Percentiles rank a stretch among this genome's conserved stretches.
phyloP scores from a whole-genome alignment of 1,140 invertebrate genomes.

The Streblospio benedicti region DNA sequence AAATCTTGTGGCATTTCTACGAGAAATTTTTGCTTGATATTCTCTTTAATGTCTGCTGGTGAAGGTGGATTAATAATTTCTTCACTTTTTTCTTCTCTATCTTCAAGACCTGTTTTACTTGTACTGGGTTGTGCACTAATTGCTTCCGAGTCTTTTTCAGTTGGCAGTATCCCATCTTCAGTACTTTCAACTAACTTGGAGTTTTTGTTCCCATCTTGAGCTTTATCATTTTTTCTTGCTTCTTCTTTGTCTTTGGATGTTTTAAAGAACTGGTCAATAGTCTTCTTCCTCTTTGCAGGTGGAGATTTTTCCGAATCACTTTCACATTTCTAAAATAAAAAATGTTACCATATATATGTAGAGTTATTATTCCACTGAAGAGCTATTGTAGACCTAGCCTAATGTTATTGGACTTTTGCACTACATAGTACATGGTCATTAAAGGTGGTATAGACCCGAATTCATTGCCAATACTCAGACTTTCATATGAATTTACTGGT shows the following conservation, averaged over 20 bases:
- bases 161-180: no score
- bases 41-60: constrained; percentile 35
- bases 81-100: neutral
- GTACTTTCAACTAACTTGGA: no score
- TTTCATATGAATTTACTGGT: no score
- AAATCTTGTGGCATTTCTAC: constrained; percentile 83
- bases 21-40: constrained; percentile 67
- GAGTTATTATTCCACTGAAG: no score
- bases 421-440: no score
- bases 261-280: constrained; percentile 25
- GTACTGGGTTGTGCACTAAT: neutral
- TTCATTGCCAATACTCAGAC: no score
- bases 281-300: constrained; percentile 21
- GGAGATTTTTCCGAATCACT: constrained; percentile 22
- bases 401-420: no score
- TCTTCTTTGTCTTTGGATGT: constrained; percentile 11
- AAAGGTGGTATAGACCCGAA: no score
- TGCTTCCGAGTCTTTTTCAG: constrained; percentile 12
- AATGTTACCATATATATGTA: neutral
- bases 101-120: neutral
- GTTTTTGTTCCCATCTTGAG: constrained; percentile 14
- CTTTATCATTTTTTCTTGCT: neutral
- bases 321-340: constrained; percentile 14
- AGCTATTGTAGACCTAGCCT: no score
- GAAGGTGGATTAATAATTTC: neutral